Percentiles rank a stretch among this genome's conserved stretches.
Evolutionary conservation across 2,797 vertebrate species (phyloP).

Genomic region (Melanotaenia nigrans): DNA sequence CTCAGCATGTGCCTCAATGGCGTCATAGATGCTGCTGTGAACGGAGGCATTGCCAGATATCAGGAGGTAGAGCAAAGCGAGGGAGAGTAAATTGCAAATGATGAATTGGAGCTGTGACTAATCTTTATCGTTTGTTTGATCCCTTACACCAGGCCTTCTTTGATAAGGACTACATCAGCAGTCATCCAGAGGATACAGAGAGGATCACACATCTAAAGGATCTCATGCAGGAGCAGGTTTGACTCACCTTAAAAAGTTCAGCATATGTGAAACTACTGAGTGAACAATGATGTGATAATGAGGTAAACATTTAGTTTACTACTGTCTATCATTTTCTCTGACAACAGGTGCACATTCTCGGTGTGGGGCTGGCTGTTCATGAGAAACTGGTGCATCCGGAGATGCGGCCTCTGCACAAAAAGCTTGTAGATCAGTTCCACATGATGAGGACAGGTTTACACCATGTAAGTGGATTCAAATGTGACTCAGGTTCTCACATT

Average conservation of each 20-base stretch:
- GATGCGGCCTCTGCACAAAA: slow-evolving; percentile 98
- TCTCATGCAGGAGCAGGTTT: slow-evolving; percentile 98
- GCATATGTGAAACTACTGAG: neutral
- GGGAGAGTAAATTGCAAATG: neutral
- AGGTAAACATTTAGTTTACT: neutral
- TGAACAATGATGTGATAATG: neutral
- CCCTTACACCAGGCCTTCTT: slow-evolving; percentile 91
- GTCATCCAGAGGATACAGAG: slow-evolving; percentile 94
- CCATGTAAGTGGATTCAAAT: slow-evolving; percentile 85
- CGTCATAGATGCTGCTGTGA: slow-evolving; percentile 97
- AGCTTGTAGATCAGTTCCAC: slow-evolving; percentile 98
- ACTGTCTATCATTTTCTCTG: slow-evolving; percentile 4
- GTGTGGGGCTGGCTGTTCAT: slow-evolving; percentile 95
- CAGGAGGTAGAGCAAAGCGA: slow-evolving; percentile 87
- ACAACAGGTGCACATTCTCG: slow-evolving; percentile 92
- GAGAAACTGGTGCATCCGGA: slow-evolving; percentile 98
- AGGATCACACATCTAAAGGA: slow-evolving; percentile 97
- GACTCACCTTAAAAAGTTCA: slow-evolving; percentile 7
- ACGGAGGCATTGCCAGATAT: slow-evolving; percentile 96
- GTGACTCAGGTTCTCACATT: neutral
- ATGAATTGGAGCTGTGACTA: neutral
- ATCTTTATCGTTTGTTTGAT: slow-evolving; percentile 24
- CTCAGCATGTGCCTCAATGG: slow-evolving; percentile 99
- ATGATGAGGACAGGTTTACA: slow-evolving; percentile 97
- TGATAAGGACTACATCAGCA: slow-evolving; percentile 97